Conservation (phyloP, 2,888 invertebrate species). For the Macrosoma leucophasiata region DNA sequence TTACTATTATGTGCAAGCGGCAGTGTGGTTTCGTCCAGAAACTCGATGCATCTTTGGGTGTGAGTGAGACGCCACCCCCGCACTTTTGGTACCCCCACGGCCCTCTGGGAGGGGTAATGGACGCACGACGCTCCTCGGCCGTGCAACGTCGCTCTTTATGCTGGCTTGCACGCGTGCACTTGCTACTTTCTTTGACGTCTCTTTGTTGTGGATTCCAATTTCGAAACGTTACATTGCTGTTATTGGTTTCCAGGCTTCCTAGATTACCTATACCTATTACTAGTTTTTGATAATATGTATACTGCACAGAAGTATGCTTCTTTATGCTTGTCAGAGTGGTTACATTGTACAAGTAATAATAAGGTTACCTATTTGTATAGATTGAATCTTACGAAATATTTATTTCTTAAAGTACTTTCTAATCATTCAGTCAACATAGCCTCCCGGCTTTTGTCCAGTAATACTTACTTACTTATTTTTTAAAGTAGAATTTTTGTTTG, state of each 20-base stretch:
- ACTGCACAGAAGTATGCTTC: too few species aligned
- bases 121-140: conserved; percentile 68
- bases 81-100: conserved; percentile 32
- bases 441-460: too few species aligned
- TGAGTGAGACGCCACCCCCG: conserved; percentile 53
- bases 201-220: conserved; percentile 70
- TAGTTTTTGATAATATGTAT: too few species aligned
- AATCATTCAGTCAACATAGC: too few species aligned
- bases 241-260: conserved; percentile 32
- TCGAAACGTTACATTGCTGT: conserved; percentile 40
- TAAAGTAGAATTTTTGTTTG: too few species aligned
- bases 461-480: too few species aligned
- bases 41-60: conserved; percentile 69
- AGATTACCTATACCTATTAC: too few species aligned
- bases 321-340: too few species aligned
- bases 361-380: too few species aligned
- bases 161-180: conserved; percentile 68
- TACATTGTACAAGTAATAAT: too few species aligned
- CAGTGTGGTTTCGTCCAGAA: conserved; percentile 69
- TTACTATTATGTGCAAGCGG: conserved; percentile 57
- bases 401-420: too few species aligned
- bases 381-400: too few species aligned
- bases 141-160: conserved; percentile 65
- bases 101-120: conserved; percentile 56
- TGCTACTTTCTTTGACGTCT: conserved; percentile 70